These are phyloP conservation scores for Timema podura DNA, from an alignment of 2,888 invertebrate genomes.

Conservation along the genomic window DNA sequence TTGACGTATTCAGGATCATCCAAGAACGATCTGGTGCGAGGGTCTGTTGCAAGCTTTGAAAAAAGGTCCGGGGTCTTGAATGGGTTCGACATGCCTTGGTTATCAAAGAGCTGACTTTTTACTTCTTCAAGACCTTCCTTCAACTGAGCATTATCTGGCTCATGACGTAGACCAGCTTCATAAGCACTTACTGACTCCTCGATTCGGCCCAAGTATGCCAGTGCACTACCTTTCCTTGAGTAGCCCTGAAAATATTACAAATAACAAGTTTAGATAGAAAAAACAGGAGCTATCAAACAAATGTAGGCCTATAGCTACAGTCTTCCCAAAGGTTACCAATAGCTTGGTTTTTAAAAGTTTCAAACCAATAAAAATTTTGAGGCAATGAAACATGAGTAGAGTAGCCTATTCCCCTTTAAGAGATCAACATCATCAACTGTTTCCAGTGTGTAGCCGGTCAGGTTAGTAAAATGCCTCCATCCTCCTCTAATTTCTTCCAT, in stretches of 20 bases:
- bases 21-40: conserved; percentile 64
- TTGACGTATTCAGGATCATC: conserved; percentile 71
- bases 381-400: no score
- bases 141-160: conserved; percentile 69
- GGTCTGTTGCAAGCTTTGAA: conserved; percentile 60
- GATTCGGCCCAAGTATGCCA: conserved; percentile 67
- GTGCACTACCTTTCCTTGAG: conserved; percentile 82
- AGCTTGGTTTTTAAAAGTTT: no score
- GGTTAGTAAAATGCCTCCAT: no score
- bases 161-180: conserved; percentile 64
- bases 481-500: no score
- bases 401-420: no score
- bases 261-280: no score
- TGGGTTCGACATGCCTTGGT: conserved; percentile 46
- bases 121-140: conserved; percentile 64
- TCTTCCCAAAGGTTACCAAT: no score
- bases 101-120: conserved; percentile 40
- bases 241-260: conserved; percentile 51
- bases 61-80: conserved; percentile 56
- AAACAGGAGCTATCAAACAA: no score
- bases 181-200: conserved; percentile 76
- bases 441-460: no score
- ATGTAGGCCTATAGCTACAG: no score
- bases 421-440: no score
- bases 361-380: no score